Conservation (phyloP, 2,113 vertebrate genomes). For the Falco punctatus region DNA sequence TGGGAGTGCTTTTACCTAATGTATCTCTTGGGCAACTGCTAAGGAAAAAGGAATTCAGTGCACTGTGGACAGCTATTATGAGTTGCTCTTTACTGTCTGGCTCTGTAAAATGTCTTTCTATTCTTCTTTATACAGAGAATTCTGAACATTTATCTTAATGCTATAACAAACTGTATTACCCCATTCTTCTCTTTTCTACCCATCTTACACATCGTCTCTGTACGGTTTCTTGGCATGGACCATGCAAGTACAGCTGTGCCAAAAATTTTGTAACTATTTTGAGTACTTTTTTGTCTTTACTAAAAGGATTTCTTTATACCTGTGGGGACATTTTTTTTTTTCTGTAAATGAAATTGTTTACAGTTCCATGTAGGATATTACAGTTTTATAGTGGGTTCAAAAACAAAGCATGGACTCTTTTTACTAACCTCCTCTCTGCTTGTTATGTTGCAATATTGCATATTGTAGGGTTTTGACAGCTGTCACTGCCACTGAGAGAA, state of each 20-base stretch:
- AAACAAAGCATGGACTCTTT: neutral
- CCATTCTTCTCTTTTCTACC: neutral
- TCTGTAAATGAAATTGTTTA: slow-evolving; percentile 1
- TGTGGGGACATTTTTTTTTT: neutral
- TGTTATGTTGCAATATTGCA: neutral
- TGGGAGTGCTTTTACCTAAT: slow-evolving; percentile 6
- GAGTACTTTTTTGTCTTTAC: neutral
- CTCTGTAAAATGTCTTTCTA: neutral
- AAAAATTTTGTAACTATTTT: slow-evolving; percentile 13
- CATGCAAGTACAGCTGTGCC: neutral
- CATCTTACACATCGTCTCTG: neutral
- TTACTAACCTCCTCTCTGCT: neutral
- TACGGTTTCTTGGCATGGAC: neutral
- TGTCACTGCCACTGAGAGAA: neutral
- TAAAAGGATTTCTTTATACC: neutral
- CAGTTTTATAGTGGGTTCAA: neutral
- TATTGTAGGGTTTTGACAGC: neutral
- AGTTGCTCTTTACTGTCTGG: neutral
- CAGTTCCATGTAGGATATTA: neutral
- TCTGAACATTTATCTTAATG: neutral
- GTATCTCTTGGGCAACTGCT: neutral
- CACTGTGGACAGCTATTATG: neutral
- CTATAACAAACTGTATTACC: neutral
- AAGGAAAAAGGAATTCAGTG: neutral
- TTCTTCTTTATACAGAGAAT: neutral